Evolutionary conservation across 2,113 vertebrate genomes (phyloP).

Genomic region (Charina bottae): DNA sequence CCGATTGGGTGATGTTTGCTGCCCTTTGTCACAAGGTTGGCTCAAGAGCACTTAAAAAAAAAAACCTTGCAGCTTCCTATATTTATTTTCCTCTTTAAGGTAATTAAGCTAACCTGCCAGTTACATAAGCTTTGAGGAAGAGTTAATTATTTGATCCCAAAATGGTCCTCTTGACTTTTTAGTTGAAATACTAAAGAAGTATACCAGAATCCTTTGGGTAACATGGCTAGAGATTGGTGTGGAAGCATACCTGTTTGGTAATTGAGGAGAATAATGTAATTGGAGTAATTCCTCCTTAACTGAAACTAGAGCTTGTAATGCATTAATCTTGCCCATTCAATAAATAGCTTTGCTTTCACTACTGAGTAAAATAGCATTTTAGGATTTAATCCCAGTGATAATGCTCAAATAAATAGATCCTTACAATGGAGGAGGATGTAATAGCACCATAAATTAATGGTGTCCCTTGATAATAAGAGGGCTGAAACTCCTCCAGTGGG

Average conservation of each 20-base stretch:
- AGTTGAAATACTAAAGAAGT: neutral
- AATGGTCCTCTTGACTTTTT: neutral
- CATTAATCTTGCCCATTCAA: neutral
- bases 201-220: neutral
- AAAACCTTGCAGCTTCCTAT: neutral
- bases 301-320: neutral
- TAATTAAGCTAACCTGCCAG: neutral
- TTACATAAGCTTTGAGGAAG: neutral
- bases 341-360: neutral
- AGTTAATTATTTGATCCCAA: neutral
- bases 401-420: neutral
- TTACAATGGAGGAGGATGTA: neutral
- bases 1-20: neutral
- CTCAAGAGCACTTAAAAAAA: neutral
- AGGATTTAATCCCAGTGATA: neutral
- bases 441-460: neutral
- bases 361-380: neutral
- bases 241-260: neutral
- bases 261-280: neutral
- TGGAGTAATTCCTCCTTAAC: neutral
- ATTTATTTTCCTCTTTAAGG: neutral
- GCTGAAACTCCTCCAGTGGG: neutral
- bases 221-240: no score
- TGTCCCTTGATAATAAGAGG: neutral
- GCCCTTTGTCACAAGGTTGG: neutral